Evolutionary conservation across 2,888 invertebrate species (phyloP), one percentile per base, ranked within the genome.

Genomic region (Brachyptera putata): DNA sequence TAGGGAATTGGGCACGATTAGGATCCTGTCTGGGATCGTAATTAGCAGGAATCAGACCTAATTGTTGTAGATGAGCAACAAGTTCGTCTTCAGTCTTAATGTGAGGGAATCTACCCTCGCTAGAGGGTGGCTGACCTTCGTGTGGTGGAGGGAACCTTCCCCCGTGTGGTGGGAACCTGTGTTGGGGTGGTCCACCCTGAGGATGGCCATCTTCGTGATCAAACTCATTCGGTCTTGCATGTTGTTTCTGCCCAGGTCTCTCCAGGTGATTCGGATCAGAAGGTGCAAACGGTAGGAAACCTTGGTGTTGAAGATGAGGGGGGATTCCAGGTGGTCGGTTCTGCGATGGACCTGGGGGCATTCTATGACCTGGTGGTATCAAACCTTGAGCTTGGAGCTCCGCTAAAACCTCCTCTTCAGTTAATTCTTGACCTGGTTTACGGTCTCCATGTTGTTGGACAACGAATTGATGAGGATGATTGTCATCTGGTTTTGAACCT

Each of bases 61-160:
- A 73, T 57, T 73, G 71, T 16, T 70, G 69, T 36, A 76, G 71
- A 60, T 75, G 75, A 1, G 72, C 71, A 39, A 75, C 65, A n/a
- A 72, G 64, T 61, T 75, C 72, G 57, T 75, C 72, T 55, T 53
- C 53, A 1, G 53, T 53, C 53, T 53, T 53, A 14, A 53, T 36
- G 37, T 30, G 34, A 3, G 53, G 53, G 34, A 53, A 53, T 22
- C 22, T 14, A 9, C 53, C 53, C 11, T 11, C 36, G 21, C 5
- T 5, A 1, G 34, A 34, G 4, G 75, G 71, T 1, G 26, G 26
- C 5, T 21, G 30, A 7, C 26, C 14, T 14, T 16, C 24, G 13
- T 53, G 30, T 16, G n/a, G 25, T 25, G 25, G 16, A 25, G 53
- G 26, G 5, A 7, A 24, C 3, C 16, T 21, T 1, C 46, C 46